Evolutionary conservation across 2,113 vertebrate genomes (phyloP).

Genomic region (Neogobius melanostomus): DNA sequence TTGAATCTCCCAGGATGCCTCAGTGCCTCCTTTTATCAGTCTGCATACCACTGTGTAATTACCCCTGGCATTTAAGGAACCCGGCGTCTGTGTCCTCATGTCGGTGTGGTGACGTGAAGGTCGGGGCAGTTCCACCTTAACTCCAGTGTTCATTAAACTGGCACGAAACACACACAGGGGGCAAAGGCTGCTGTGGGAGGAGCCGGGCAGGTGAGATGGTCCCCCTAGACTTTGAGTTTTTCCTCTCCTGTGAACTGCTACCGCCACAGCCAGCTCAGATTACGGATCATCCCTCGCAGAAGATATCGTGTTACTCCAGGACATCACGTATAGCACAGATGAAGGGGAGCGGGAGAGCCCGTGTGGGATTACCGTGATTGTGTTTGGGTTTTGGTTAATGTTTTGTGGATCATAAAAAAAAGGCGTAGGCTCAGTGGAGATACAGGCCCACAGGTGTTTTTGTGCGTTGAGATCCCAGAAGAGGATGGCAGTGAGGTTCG

Average conservation of each 20-base stretch:
- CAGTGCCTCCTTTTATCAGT: slow-evolving; percentile 7
- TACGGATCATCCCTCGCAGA: slow-evolving; percentile 21
- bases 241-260: slow-evolving; percentile 22
- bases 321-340: neutral
- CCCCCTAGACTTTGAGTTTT: slow-evolving; percentile 25
- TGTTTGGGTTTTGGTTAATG: slow-evolving; percentile 26
- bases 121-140: slow-evolving; percentile 53
- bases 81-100: neutral
- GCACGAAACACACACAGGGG: slow-evolving; percentile 47
- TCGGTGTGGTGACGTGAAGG: neutral
- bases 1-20: neutral
- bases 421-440: slow-evolving; percentile 25
- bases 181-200: slow-evolving; percentile 68
- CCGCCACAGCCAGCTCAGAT: slow-evolving; percentile 24
- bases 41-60: slow-evolving; percentile 2
- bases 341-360: slow-evolving; percentile 2
- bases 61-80: slow-evolving; percentile 23
- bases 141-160: slow-evolving; percentile 33
- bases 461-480: slow-evolving; percentile 35
- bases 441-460: slow-evolving; percentile 59
- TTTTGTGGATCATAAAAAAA: slow-evolving; percentile 31
- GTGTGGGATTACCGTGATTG: slow-evolving; percentile 26
- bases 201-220: slow-evolving; percentile 66
- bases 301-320: slow-evolving; percentile 39
- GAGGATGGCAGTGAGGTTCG: slow-evolving; percentile 79